Conservation (phyloP, 2,113 vertebrate genomes). For the Tachysurus fulvidraco region DNA sequence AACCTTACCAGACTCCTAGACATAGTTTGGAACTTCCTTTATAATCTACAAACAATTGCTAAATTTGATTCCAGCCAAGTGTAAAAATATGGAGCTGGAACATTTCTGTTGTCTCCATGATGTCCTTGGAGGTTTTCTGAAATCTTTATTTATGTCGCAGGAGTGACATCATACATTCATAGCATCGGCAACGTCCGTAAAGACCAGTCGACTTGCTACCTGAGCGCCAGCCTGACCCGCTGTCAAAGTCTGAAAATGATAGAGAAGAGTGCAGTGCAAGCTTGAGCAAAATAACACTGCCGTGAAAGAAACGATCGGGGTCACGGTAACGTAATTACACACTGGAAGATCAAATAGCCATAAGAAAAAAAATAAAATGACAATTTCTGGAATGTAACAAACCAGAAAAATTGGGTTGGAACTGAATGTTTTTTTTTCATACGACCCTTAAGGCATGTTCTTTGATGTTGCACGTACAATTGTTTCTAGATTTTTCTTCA, state of each 20-base stretch:
- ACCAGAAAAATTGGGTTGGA: background rate
- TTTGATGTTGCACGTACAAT: background rate
- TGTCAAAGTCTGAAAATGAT: constrained; percentile 77
- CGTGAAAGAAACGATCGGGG: background rate
- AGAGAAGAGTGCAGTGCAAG: background rate
- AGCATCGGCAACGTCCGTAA: constrained; percentile 92
- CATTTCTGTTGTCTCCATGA: constrained; percentile 39
- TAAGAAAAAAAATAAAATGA: background rate
- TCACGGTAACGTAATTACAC: background rate
- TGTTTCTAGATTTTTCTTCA: background rate
- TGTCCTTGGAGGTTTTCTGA: background rate
- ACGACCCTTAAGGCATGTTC: background rate
- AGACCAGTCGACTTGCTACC: constrained; percentile 93
- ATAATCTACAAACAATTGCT: background rate
- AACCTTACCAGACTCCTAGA: background rate
- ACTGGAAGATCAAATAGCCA: background rate
- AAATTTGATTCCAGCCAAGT: background rate
- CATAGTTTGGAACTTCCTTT: background rate
- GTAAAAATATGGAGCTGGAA: background rate
- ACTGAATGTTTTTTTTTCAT: background rate
- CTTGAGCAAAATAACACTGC: background rate
- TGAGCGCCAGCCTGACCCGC: constrained; percentile 84
- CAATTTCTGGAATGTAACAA: background rate
- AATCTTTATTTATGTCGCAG: constrained; percentile 31
- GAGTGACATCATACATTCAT: constrained; percentile 81